These are phyloP conservation scores for Clepsis dumicolana DNA, from an alignment of 2,888 invertebrate species.

Conservation along the genomic window DNA sequence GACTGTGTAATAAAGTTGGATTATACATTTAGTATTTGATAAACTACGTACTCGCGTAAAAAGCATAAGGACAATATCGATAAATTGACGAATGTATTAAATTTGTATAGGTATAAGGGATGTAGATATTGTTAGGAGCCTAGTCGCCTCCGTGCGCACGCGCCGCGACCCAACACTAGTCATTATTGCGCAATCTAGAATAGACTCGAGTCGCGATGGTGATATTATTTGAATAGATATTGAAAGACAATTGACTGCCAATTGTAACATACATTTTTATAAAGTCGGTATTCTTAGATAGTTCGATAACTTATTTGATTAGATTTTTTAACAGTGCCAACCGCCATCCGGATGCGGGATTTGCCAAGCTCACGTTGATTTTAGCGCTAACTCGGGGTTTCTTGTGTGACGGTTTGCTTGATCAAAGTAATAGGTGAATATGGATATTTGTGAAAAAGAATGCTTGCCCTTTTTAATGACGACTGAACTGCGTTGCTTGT, in stretches of 20 bases:
- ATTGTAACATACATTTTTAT: slow-evolving; percentile 81
- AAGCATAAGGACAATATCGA: slow-evolving; percentile 85
- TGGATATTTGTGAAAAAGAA: slow-evolving; percentile 62
- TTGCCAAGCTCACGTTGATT: slow-evolving; percentile 52
- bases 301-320: slow-evolving; percentile 79
- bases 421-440: slow-evolving; percentile 53
- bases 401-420: slow-evolving; percentile 31
- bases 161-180: slow-evolving; percentile 59
- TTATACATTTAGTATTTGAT: slow-evolving; percentile 82
- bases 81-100: slow-evolving; percentile 77
- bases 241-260: slow-evolving; percentile 84
- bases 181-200: slow-evolving; percentile 67
- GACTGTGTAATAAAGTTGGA: slow-evolving; percentile 69
- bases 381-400: slow-evolving; percentile 18
- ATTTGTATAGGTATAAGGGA: slow-evolving; percentile 75
- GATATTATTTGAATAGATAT: slow-evolving; percentile 79
- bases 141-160: slow-evolving; percentile 7
- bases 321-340: slow-evolving; percentile 82
- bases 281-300: slow-evolving; percentile 81
- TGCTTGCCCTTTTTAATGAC: slow-evolving; percentile 73
- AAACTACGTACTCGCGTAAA: slow-evolving; percentile 84
- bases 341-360: slow-evolving; percentile 46
- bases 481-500: slow-evolving; percentile 63
- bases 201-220: slow-evolving; percentile 72
- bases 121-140: slow-evolving; percentile 77